phyloP scores from a whole-genome alignment of 2,888 invertebrate species.

The Drosophila putrida region DNA sequence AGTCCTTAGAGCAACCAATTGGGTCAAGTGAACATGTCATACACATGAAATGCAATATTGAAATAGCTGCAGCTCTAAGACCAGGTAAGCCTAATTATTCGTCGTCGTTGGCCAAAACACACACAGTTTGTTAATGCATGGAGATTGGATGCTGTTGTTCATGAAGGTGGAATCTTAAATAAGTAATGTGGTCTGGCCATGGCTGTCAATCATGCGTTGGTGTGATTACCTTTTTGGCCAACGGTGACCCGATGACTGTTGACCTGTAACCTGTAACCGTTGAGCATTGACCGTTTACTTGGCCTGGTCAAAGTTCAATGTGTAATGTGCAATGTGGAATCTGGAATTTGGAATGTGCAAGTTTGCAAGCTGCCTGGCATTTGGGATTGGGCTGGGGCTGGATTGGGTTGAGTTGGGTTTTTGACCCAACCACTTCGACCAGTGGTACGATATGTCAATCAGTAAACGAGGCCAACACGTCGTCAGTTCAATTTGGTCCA shows the following conservation, averaged over 20 bases:
- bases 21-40: constrained; percentile 7
- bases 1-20: not conserved
- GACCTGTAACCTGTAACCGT: constrained; percentile 16
- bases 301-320: constrained; percentile 36
- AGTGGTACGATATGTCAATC: constrained; percentile 56
- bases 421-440: constrained; percentile 8
- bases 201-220: constrained; percentile 56
- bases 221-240: constrained; percentile 63
- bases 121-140: constrained; percentile 36
- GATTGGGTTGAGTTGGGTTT: not conserved
- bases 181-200: constrained; percentile 39
- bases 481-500: constrained; percentile 12
- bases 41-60: constrained; percentile 43
- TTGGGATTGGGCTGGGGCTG: not conserved
- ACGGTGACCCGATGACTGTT: constrained; percentile 9
- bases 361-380: not conserved
- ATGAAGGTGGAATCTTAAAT: constrained; percentile 32
- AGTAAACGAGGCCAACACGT: constrained; percentile 13
- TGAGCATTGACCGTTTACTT: constrained; percentile 20
- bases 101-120: constrained; percentile 27
- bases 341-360: no score
- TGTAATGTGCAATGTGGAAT: constrained; percentile 2
- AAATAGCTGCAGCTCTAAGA: constrained; percentile 24
- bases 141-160: constrained; percentile 6
- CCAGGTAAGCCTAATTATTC: constrained; percentile 41